These are phyloP conservation scores for Atlantisia rogersi DNA, from an alignment of 2,113 vertebrate species.

Conservation along the genomic window DNA sequence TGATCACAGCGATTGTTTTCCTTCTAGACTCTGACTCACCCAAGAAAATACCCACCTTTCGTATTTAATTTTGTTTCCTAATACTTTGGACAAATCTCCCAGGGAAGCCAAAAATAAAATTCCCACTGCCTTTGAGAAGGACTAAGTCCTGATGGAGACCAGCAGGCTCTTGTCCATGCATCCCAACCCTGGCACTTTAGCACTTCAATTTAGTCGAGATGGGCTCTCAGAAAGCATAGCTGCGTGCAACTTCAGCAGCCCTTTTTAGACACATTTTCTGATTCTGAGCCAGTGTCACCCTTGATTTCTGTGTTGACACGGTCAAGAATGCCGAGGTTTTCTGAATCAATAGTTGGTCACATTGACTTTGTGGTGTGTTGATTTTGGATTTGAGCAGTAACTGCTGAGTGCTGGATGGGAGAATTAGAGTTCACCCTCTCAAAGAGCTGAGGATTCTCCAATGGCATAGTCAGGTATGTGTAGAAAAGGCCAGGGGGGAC, in stretches of 20 bases:
- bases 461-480: neutral
- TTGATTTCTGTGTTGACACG: neutral
- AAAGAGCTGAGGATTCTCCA: constrained; percentile 14
- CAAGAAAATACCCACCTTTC: neutral
- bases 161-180: neutral
- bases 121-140: neutral
- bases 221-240: neutral
- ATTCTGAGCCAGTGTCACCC: neutral
- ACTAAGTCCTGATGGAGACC: neutral
- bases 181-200: neutral
- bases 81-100: neutral
- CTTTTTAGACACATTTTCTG: neutral
- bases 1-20: neutral
- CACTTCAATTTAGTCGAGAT: neutral
- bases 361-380: neutral
- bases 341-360: neutral
- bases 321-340: neutral
- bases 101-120: neutral
- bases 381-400: constrained; percentile 25
- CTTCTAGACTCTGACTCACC: neutral
- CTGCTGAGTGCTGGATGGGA: neutral
- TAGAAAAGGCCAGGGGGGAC: constrained; percentile 55
- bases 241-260: rapidly evolving
- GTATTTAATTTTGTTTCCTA: neutral
- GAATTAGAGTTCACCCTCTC: neutral